Conservation (phyloP, 2,797 vertebrate species). For the Acipenser ruthenus region DNA sequence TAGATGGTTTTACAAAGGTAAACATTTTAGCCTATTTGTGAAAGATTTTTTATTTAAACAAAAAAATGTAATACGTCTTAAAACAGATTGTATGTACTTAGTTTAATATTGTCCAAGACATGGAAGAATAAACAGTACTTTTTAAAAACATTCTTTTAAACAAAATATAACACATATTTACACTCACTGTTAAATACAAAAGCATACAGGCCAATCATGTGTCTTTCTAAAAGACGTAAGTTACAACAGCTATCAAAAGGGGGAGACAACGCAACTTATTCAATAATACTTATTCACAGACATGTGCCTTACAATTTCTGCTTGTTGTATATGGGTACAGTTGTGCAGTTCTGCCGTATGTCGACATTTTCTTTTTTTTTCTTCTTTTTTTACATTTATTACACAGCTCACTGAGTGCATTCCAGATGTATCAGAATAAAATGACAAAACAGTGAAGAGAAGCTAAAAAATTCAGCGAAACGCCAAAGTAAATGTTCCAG, state of each 20-base stretch:
- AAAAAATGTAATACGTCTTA: too few relatives aligned
- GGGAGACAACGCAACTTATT: conserved; percentile 75
- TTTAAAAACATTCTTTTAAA: conserved; percentile 87
- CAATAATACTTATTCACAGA: conserved; percentile 71
- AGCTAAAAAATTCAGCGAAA: conserved; percentile 35
- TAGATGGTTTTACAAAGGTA: too few relatives aligned
- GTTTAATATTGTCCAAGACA: conserved; percentile 79
- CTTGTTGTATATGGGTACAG: conserved; percentile 57
- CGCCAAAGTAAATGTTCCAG: conserved; percentile 35
- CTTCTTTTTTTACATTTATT: conserved; percentile 50
- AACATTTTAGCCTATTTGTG: too few relatives aligned
- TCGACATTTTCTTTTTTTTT: conserved; percentile 39
- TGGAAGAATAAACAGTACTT: conserved; percentile 73
- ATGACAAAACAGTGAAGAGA: conserved; percentile 35
- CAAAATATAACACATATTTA: conserved; percentile 98
- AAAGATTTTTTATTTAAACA: too few relatives aligned
- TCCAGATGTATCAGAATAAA: conserved; percentile 51
- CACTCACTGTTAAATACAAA: conserved; percentile 92
- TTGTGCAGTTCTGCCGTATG: conserved; percentile 65
- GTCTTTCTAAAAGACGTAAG: conserved; percentile 99
- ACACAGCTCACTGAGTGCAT: conserved; percentile 68
- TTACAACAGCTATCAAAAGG: conserved; percentile 80
- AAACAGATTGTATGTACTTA: conserved; percentile 5
- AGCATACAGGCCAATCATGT: conserved; percentile 77
- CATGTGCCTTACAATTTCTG: conserved; percentile 76